A percentile compares a stretch with the other conserved stretches of the same genome.
These are phyloP conservation scores for Pungitius pungitius DNA, from an alignment of 2,113 vertebrate species.

Conservation along the genomic window DNA sequence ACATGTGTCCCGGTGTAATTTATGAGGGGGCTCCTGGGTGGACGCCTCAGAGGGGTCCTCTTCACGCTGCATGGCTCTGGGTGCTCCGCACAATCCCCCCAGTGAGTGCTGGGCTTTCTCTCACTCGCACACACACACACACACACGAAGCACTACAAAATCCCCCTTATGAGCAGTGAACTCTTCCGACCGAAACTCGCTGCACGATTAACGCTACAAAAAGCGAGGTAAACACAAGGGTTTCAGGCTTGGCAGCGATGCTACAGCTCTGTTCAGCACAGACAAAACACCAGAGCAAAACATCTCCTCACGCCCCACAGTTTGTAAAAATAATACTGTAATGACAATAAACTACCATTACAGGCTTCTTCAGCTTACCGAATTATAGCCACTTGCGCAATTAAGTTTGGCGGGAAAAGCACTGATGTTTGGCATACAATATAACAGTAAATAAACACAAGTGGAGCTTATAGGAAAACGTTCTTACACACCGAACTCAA, in stretches of 20 bases:
- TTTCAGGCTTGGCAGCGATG: constrained; percentile 73
- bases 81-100: constrained; percentile 77
- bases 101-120: constrained; percentile 30
- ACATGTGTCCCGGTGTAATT: constrained; percentile 87
- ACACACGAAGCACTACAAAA: constrained; percentile 36
- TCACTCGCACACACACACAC: not conserved
- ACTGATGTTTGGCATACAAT: constrained; percentile 25
- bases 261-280: constrained; percentile 69
- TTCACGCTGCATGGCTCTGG: constrained; percentile 80
- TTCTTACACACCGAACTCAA: constrained; percentile 2
- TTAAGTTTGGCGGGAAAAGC: constrained; percentile 39
- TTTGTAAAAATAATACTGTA: constrained; percentile 42
- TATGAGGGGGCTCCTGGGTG: constrained; percentile 81
- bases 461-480: constrained; percentile 26
- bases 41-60: constrained; percentile 77
- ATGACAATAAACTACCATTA: constrained; percentile 48
- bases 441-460: constrained; percentile 44
- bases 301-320: constrained; percentile 35
- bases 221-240: constrained; percentile 75
- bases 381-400: constrained; percentile 49
- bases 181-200: constrained; percentile 60
- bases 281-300: constrained; percentile 60
- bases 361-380: constrained; percentile 34
- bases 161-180: constrained; percentile 66
- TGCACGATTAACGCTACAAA: constrained; percentile 71